phyloP scores from a whole-genome alignment of 2,888 invertebrate genomes.

The Macrosiphum euphorbiae region DNA sequence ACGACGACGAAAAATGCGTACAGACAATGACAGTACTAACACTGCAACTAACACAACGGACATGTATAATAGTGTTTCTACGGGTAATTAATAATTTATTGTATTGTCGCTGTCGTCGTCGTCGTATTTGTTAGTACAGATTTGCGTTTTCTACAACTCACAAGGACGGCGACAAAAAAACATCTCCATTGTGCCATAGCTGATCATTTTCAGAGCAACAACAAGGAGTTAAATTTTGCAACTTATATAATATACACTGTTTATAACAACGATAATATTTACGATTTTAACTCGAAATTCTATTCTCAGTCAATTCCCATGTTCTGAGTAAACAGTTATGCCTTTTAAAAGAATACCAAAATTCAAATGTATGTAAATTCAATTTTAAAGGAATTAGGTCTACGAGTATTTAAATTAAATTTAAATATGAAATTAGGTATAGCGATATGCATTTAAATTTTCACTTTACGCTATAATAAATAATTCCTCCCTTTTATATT shows the following conservation, averaged over 20 bases:
- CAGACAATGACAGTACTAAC: not conserved
- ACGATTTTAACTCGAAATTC: too few species aligned
- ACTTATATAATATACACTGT: not conserved
- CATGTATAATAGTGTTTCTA: not conserved
- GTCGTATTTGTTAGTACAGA: not conserved
- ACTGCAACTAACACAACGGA: not conserved
- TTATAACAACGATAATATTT: too few species aligned
- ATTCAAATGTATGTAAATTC: too few species aligned
- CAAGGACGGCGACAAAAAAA: constrained; percentile 3
- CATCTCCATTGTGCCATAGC: not conserved
- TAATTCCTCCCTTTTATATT: too few species aligned
- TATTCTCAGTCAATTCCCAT: too few species aligned
- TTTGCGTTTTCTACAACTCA: not conserved
- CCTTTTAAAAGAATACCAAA: too few species aligned
- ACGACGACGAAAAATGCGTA: not conserved
- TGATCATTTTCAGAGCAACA: not conserved
- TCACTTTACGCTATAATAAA: too few species aligned
- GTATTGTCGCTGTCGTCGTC: not conserved
- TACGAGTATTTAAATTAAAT: too few species aligned
- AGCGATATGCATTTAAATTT: too few species aligned
- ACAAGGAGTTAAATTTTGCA: not conserved
- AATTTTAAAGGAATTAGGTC: too few species aligned
- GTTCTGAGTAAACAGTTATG: too few species aligned
- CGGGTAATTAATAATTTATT: constrained; percentile 6
- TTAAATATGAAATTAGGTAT: too few species aligned